Evolutionary conservation across 1,140 invertebrate species (phyloP), one percentile per base, ranked within the genome.

Genomic region (Odontomachus brunneus): DNA sequence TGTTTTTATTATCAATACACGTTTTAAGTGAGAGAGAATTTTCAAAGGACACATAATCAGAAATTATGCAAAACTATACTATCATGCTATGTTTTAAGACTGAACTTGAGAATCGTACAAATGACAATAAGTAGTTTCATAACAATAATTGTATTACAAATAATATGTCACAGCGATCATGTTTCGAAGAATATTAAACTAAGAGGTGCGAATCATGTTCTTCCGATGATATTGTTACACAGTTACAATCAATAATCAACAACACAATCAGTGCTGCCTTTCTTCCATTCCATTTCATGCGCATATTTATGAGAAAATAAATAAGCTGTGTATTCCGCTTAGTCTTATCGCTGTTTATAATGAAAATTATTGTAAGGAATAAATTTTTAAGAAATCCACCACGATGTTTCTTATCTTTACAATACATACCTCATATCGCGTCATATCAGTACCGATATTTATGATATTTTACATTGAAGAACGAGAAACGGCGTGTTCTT

Each of bases 301-400:
- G 17, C 22, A 44, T 51, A 14, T 57, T 29, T 14, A 24, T 65
- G 75, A 17, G 15, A 59, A 44, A 38, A 57, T 19, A 0, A 57
- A 22, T 26, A 44, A 33, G 26, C 44, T 22, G 15, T 71, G 9
- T 55, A 66, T 69, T 69, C 24, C n/a, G n/a, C n/a, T n/a, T n/a
- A n/a, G n/a, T n/a, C 24, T 71, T 44, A 57, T 80, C 65, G 33
- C 51, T 59, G 51, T 59, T 80, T 38, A 24, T 78, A 78, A 78
- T 44, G 65, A 80, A 33, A 38, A 57, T 69, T 71, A 78, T 80
- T 80, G 12, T 57, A 48, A 78, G n/a, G 51, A 57, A 80, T 80
- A 57, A 29, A 57, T 57, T 71, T 69, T 71, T 55, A 71, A 51
- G 11, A 24, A 78, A 19, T 5, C 33, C 19, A 76, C 26, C 29